Conservation (phyloP, 2,797 vertebrate species). For the Jordanella pulchra region DNA sequence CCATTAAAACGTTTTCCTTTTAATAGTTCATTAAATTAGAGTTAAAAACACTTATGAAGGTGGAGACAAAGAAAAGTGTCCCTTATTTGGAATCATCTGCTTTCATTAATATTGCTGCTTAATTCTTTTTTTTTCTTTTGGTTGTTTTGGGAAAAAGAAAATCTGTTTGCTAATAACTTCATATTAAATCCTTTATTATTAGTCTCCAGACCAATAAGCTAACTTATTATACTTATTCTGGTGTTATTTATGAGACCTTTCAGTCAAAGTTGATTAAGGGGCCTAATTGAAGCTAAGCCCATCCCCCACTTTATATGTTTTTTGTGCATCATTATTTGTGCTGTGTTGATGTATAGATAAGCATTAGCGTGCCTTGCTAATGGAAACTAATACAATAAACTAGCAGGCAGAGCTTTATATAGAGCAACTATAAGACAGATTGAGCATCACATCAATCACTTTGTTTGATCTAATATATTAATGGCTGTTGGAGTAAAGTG, state of each 20-base stretch:
- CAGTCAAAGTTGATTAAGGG: background rate
- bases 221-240: background rate
- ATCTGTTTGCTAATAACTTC: background rate
- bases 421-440: background rate
- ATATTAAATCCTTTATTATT: background rate
- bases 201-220: background rate
- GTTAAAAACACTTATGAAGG: too few relatives aligned
- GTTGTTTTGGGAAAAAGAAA: too few relatives aligned
- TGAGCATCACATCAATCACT: constrained; percentile 3
- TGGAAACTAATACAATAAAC: constrained; percentile 4
- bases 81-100: too few relatives aligned
- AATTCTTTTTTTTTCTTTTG: background rate
- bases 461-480: constrained; percentile 1
- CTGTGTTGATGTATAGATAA: constrained; percentile 7
- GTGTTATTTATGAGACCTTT: constrained; percentile 3
- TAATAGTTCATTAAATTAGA: too few relatives aligned
- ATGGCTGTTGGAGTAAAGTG: constrained; percentile 6
- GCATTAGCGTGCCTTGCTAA: background rate
- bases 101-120: background rate
- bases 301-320: background rate
- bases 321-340: background rate
- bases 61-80: too few relatives aligned
- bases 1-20: too few relatives aligned
- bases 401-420: background rate
- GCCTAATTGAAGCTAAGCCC: background rate